These are phyloP conservation scores for Halichoerus grypus DNA, from an alignment of 2,113 vertebrate genomes.

Conservation along the genomic window DNA sequence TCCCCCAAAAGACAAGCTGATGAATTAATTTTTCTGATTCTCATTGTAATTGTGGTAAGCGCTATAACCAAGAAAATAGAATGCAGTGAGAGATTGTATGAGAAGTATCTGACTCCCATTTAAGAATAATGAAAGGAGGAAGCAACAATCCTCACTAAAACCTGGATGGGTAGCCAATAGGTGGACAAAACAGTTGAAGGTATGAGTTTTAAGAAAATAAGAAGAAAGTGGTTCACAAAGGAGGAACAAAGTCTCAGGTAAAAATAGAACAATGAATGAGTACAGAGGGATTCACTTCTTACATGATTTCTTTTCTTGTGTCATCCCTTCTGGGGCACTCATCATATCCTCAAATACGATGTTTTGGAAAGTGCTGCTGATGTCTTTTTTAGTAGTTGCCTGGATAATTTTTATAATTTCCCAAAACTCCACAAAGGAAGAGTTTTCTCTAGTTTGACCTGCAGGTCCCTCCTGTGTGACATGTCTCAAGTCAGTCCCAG, in stretches of 20 bases:
- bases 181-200: not conserved
- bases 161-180: no score
- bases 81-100: not conserved
- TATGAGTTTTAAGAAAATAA: no score
- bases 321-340: not conserved
- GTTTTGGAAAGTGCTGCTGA: not conserved
- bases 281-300: not conserved
- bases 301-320: not conserved
- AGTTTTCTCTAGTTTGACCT: not conserved
- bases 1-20: not conserved
- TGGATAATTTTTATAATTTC: slow-evolving; percentile 9
- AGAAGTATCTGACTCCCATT: not conserved
- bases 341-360: not conserved
- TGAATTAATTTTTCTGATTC: not conserved
- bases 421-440: not conserved
- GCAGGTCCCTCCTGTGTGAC: not conserved
- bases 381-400: not conserved
- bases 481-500: not conserved
- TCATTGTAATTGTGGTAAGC: not conserved
- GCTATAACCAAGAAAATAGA: not conserved
- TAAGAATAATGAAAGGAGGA: not conserved
- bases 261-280: not conserved
- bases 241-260: not conserved
- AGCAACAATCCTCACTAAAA: not conserved
- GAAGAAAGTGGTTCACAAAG: not conserved